Evolutionary conservation across 2,888 invertebrate genomes (phyloP), one percentile per base, ranked within the genome.

Genomic region (Lasioglossum leucozonium): DNA sequence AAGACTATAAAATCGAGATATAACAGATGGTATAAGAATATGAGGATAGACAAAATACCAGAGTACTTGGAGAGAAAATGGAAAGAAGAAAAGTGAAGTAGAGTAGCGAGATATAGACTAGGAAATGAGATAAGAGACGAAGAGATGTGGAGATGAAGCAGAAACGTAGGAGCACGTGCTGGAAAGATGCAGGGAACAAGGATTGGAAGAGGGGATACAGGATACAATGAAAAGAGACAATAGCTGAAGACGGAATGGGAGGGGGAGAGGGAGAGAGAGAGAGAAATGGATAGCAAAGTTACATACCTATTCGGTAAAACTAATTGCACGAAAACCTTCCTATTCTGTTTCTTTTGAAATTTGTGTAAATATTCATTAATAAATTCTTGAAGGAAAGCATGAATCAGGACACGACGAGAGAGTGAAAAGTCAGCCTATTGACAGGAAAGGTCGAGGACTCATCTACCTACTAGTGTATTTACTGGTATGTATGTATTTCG

Each of bases 401-500:
- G 40, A 40, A 40, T 40, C 40, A 40, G 40, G 40, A 40, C 40
- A 40, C 40, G 8, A 40, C 40, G 40, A 40, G 40, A 40, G 40
- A 40, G 40, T 40, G 40, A 40, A 40, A 10, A 40, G 10, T 10
- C 40, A 40, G 40, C 10, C 40, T 40, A 11, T 10, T 40, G 40
- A 40, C 40, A 40, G 40, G 40, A 18, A 47, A 22, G 47, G 6
- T 47, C 47, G 47, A 47, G 47, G 22, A 51, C 22, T 5, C 22
- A 51, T 51, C 51, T 51, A 51, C 22, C 22, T 51, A 22, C 22
- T 51, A 51, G 51, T 51, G 6, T 51, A 51, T 40, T 22, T 11
- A n/a, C 22, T 18, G 22, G 16, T 26, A 65, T 55, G 81, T 82
- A 83, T 55, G 81, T 82, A 83, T 87, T 88, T 88, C 84, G 89